These are phyloP conservation scores for Cydia amplana DNA, from an alignment of 1,140 invertebrate species.

Conservation along the genomic window DNA sequence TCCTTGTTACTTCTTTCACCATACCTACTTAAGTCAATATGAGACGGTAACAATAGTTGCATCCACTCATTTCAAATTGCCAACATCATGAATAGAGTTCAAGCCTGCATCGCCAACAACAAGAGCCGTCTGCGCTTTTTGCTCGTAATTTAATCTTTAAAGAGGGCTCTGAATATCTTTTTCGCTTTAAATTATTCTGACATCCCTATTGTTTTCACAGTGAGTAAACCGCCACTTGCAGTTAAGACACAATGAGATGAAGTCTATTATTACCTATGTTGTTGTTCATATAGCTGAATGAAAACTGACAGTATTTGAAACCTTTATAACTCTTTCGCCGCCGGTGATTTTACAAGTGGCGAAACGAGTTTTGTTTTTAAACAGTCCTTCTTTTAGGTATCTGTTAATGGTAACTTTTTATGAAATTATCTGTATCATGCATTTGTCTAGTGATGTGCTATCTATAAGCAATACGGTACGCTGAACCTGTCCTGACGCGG, in stretches of 20 bases:
- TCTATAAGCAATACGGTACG: too few relatives aligned
- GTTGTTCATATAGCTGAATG: not conserved
- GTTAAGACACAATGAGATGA: not conserved
- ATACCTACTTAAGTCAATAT: too few relatives aligned
- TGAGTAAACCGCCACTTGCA: not conserved
- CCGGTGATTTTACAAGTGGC: too few relatives aligned
- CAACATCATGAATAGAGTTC: not conserved
- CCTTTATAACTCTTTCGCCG: too few relatives aligned
- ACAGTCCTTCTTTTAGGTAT: too few relatives aligned
- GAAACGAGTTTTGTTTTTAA: too few relatives aligned
- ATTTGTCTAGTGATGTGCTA: too few relatives aligned
- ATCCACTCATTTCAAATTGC: not conserved
- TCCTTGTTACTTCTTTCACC: too few relatives aligned
- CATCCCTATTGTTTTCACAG: conserved; percentile 1
- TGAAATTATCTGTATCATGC: too few relatives aligned
- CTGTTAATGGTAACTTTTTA: too few relatives aligned
- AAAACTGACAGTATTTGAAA: not conserved
- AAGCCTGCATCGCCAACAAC: conserved; percentile 1
- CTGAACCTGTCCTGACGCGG: too few relatives aligned
- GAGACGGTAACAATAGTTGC: not conserved
- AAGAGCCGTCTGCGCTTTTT: not conserved
- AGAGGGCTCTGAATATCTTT: not conserved
- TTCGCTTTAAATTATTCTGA: conserved; percentile 11
- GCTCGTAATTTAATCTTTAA: conserved; percentile 21
- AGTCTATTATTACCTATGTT: not conserved